Evolutionary conservation across 2,888 invertebrate species (phyloP), one percentile per base, ranked within the genome.

Genomic region (Galerucella calmariensis): DNA sequence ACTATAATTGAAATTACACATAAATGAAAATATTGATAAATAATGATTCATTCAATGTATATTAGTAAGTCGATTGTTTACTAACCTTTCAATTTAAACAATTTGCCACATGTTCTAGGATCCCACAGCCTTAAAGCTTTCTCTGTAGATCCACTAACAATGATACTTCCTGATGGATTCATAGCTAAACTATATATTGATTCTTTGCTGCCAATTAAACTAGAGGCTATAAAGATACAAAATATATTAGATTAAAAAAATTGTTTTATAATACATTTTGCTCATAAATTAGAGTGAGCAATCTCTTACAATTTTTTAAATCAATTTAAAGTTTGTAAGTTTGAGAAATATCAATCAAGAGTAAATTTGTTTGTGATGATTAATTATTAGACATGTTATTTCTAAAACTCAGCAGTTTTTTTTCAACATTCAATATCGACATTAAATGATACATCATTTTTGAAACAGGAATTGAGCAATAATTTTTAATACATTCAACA

Each of bases 131-230:
- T 89, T 59, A 99, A 88, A 16, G 97, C 95, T 88, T 97, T 97
- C 85, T 98, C 98, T 5, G 98, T 97, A 16, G 97, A 97, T 27
- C 99, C 99, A 83, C 98, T 97, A 0, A 98, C 97, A 81, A 99
- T 94, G 3, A 99, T 94, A 11, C 96, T 97, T 2, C 98, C 99
- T 5, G 96, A 91, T 56, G 97, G 96, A 88, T 99, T 99, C 97
- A 99, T 99, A 41, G 98, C 98, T 80, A 99, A 90, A 86, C 99
- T 98, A 88, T 99, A 99, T 85, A 99, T 99, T 6, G 98, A 98
- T 88, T 99, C 98, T 88, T 98, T 98, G 86, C 97, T 98, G 70
- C 99, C 99, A 81, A 94, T 94, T 67, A 99, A 90, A 85, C 98
- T 97, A 70, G 98, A 98, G 58, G 99, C 95, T 95, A 67, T 27